A percentile compares a stretch with the other conserved stretches of the same genome.
Evolutionary conservation across 2,888 invertebrate genomes (phyloP).

Genomic region (Nymphalis urticae): DNA sequence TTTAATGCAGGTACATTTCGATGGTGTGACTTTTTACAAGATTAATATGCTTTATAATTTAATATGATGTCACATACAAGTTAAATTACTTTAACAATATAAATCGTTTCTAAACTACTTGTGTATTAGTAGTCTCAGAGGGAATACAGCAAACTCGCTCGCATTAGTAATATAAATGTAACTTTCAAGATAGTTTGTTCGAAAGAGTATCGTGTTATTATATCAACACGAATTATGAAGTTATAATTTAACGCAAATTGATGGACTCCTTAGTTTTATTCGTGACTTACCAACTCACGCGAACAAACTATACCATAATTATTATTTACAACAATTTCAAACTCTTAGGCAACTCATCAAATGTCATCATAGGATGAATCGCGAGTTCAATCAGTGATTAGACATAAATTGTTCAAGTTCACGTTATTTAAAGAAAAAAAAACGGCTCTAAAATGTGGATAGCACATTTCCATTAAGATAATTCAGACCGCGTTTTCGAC

Average conservation of each 20-base stretch:
- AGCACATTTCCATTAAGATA: not conserved
- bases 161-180: slow-evolving; percentile 26
- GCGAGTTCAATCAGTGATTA: not conserved
- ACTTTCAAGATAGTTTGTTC: slow-evolving; percentile 19
- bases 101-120: slow-evolving; percentile 9
- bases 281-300: slow-evolving; percentile 7
- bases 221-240: no score
- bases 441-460: slow-evolving; percentile 7
- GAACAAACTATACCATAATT: slow-evolving; percentile 22
- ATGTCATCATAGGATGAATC: not conserved
- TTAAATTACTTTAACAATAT: slow-evolving; percentile 10
- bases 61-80: slow-evolving; percentile 3
- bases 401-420: not conserved
- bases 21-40: slow-evolving; percentile 74
- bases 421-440: not conserved
- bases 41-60: slow-evolving; percentile 8
- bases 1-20: slow-evolving; percentile 76
- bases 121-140: slow-evolving; percentile 30
- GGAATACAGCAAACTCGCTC: slow-evolving; percentile 21
- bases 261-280: not conserved
- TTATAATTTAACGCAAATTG: no score
- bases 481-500: not conserved
- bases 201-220: slow-evolving; percentile 8
- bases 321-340: slow-evolving; percentile 20
- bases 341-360: slow-evolving; percentile 1